Evolutionary conservation across 53 echinoderm and acorn worm species (phyloP).

Genomic region (Luidia sarsii): DNA sequence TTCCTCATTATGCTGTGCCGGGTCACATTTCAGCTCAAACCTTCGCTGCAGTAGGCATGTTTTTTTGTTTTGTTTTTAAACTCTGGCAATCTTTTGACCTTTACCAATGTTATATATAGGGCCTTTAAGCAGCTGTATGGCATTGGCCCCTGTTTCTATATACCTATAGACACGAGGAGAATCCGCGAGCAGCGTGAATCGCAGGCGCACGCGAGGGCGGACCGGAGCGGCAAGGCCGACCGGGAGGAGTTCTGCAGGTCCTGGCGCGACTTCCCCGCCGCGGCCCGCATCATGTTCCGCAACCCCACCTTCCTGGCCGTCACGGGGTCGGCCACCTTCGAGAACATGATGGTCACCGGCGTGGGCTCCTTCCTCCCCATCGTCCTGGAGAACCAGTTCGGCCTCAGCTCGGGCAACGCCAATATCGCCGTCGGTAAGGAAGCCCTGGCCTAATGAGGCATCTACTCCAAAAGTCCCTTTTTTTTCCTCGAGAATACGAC

Average conservation of each 20-base stretch:
- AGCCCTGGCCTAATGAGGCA: too few species aligned
- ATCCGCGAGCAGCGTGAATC: conserved; percentile 39
- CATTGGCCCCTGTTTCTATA: too few species aligned
- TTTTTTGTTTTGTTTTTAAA: not conserved
- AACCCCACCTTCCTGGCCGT: conserved; percentile 48
- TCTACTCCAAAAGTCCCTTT: too few species aligned
- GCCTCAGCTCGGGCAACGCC: conserved; percentile 14
- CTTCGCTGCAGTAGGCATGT: too few species aligned
- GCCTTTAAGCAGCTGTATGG: too few species aligned
- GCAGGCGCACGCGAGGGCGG: conserved; percentile 49
- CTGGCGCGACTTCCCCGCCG: conserved; percentile 54
- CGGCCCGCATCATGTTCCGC: conserved; percentile 4
- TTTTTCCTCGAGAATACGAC: too few species aligned
- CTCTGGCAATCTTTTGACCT: too few species aligned
- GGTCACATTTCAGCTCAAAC: too few species aligned
- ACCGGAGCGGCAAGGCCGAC: conserved; percentile 15
- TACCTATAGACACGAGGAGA: not conserved
- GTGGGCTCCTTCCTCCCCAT: conserved; percentile 40
- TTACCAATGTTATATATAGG: too few species aligned
- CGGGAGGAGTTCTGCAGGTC: conserved; percentile 21
- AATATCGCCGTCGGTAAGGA: conserved; percentile 43
- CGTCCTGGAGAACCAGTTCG: conserved; percentile 43
- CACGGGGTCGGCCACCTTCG: not conserved
- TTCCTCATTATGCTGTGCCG: too few species aligned
- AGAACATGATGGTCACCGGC: conserved; percentile 23